Conservation (phyloP, 2,888 invertebrate genomes). For the Monochamus alternatus region DNA sequence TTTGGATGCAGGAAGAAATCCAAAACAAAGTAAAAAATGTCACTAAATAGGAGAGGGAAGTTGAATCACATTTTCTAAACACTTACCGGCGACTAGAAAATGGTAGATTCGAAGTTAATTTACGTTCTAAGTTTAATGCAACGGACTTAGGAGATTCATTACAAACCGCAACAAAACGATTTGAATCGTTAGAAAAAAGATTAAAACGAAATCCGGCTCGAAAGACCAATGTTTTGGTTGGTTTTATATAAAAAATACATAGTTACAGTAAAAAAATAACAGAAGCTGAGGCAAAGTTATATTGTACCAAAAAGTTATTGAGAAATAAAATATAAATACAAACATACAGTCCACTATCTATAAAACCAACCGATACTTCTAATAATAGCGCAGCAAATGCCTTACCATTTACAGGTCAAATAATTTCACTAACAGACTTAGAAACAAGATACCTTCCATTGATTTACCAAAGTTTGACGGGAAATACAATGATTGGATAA, state of each 20-base stretch:
- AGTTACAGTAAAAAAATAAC: too few relatives aligned
- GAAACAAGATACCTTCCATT: background rate
- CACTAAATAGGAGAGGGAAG: background rate
- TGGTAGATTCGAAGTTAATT: constrained; percentile 29
- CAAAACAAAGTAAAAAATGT: background rate
- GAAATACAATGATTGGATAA: constrained; percentile 23
- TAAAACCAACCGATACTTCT: too few relatives aligned
- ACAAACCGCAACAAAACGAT: constrained; percentile 24
- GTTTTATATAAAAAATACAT: too few relatives aligned
- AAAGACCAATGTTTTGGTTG: too few relatives aligned
- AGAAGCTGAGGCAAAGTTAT: too few relatives aligned
- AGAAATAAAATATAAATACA: too few relatives aligned
- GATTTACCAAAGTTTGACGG: constrained; percentile 22
- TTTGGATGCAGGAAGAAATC: background rate
- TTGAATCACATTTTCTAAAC: background rate
- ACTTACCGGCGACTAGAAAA: background rate
- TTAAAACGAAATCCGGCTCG: constrained; percentile 18
- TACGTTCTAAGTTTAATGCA: constrained; percentile 23
- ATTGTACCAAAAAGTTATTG: too few relatives aligned
- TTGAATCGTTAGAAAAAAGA: constrained; percentile 25
- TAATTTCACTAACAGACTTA: background rate
- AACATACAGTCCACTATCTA: too few relatives aligned
- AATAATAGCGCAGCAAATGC: background rate
- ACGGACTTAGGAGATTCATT: constrained; percentile 29
- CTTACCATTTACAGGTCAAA: background rate